Evolutionary conservation across 2,113 vertebrate species (phyloP).

Genomic region (Lasiurus borealis): DNA sequence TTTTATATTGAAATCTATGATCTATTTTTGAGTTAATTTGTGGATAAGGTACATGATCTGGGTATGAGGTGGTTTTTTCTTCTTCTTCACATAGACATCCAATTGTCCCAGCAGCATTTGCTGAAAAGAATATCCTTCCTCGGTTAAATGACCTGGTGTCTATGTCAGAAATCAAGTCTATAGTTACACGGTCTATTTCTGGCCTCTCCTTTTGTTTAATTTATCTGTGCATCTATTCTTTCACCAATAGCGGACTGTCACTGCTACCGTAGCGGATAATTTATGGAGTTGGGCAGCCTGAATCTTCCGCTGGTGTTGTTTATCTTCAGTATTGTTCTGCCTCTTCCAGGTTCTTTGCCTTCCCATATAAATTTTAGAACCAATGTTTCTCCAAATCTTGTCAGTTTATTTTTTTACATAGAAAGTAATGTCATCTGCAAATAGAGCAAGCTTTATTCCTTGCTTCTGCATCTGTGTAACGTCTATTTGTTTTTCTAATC

Average conservation of each 20-base stretch:
- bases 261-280: no score
- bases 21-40: neutral
- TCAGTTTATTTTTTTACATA: neutral
- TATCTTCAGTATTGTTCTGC: neutral
- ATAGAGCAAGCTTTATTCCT: neutral
- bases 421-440: neutral
- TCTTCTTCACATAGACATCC: no score
- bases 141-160: neutral
- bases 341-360: neutral
- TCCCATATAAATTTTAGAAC: neutral
- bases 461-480: neutral
- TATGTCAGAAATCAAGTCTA: neutral
- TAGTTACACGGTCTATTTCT: neutral
- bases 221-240: neutral
- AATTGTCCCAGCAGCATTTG: neutral
- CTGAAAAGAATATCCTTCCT: neutral
- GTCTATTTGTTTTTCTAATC: neutral
- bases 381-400: neutral
- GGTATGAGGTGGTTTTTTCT: neutral
- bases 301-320: neutral
- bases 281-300: no score
- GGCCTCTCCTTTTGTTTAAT: neutral
- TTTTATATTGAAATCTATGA: neutral
- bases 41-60: neutral
- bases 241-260: neutral